A percentile compares a stretch with the other conserved stretches of the same genome.
phyloP scores from a whole-genome alignment of 2,888 invertebrate genomes.

The Cryptus viduatorius region DNA sequence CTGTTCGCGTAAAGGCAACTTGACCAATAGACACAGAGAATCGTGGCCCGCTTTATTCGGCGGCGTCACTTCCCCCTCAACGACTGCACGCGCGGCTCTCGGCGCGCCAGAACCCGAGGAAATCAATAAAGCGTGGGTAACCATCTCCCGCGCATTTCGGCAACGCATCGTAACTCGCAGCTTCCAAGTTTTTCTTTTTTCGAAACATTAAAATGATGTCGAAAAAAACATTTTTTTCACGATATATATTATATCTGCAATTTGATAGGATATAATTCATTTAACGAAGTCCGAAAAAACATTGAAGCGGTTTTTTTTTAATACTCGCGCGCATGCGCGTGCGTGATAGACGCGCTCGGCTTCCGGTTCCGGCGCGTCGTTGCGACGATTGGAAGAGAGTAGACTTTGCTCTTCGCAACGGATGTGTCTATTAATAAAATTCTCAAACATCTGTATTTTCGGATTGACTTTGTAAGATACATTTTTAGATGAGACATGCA shows the following conservation, averaged over 20 bases:
- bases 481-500: conserved; percentile 18
- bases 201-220: neutral
- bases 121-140: conserved; percentile 76
- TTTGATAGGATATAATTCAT: conserved; percentile 9
- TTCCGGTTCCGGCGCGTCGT: conserved; percentile 63
- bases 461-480: conserved; percentile 19
- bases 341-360: conserved; percentile 34
- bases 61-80: conserved; percentile 71
- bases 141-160: conserved; percentile 72
- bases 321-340: conserved; percentile 49
- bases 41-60: conserved; percentile 71
- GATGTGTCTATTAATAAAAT: conserved; percentile 60
- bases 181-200: neutral
- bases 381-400: conserved; percentile 9
- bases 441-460: conserved; percentile 45
- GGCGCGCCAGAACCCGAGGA: conserved; percentile 56
- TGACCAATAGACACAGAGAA: conserved; percentile 72
- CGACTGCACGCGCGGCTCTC: conserved; percentile 51
- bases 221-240: neutral
- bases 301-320: neutral
- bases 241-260: neutral
- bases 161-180: conserved; percentile 46
- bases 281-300: neutral
- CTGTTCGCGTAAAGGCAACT: conserved; percentile 57
- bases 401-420: conserved; percentile 54